Evolutionary conservation across 2,113 vertebrate species (phyloP).

Genomic region (Solenodon paradoxus): DNA sequence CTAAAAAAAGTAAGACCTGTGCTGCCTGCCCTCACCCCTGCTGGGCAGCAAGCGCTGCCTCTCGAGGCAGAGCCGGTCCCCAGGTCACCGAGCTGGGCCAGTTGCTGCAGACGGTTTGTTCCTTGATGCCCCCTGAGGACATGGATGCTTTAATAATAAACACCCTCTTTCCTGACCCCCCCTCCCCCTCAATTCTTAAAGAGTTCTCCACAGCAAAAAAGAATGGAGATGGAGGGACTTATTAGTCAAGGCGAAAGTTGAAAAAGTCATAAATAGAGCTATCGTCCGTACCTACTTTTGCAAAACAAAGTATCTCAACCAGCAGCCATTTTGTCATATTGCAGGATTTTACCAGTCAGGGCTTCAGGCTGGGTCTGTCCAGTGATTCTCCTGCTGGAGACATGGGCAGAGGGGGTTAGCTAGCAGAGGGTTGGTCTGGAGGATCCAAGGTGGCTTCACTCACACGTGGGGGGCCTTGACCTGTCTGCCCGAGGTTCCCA

Average conservation of each 20-base stretch:
- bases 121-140: neutral
- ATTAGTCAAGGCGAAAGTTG: neutral
- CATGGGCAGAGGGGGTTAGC: neutral
- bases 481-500: neutral
- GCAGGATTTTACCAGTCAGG: neutral
- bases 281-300: neutral
- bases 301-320: neutral
- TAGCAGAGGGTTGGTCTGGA: neutral
- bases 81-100: neutral
- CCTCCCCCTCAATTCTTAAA: neutral
- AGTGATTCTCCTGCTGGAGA: neutral
- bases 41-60: neutral
- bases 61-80: neutral
- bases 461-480: neutral
- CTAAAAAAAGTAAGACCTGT: neutral
- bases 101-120: accelerated
- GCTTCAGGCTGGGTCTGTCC: neutral
- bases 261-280: neutral
- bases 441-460: neutral
- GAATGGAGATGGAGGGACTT: neutral
- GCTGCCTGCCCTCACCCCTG: neutral
- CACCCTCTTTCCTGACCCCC: too few species aligned
- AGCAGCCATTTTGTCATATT: neutral
- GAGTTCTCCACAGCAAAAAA: neutral
- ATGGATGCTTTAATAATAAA: neutral